Percentiles rank a stretch among this genome's conserved stretches.
phyloP scores from a whole-genome alignment of 2,888 invertebrate species.

The Drosophila meridionalis region DNA sequence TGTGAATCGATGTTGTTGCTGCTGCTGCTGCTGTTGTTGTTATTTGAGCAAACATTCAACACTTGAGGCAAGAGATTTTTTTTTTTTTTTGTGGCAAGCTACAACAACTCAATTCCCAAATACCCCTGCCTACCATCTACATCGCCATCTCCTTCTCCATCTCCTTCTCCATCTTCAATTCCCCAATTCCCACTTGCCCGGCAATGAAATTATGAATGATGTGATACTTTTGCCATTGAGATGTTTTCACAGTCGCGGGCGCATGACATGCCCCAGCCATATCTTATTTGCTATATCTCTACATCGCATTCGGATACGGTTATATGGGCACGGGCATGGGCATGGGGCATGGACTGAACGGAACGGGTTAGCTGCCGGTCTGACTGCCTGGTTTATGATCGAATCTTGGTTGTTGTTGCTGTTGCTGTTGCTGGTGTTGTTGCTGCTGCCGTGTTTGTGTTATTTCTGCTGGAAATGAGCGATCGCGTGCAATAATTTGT shows the following conservation, averaged over 20 bases:
- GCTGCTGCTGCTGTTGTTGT: conserved; percentile 60
- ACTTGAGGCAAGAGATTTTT: conserved; percentile 76
- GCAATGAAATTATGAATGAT: conserved; percentile 82
- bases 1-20: conserved; percentile 49
- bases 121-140: conserved; percentile 14
- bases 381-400: conserved; percentile 49
- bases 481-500: conserved; percentile 79
- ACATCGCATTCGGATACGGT: conserved; percentile 67
- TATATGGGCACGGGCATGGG: conserved; percentile 15
- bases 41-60: conserved; percentile 81
- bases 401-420: conserved; percentile 42
- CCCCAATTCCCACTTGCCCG: conserved; percentile 57
- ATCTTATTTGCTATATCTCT: conserved; percentile 77
- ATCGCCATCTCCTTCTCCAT: background rate
- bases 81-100: conserved; percentile 66
- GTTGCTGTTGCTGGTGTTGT: conserved; percentile 37
- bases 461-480: conserved; percentile 79
- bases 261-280: conserved; percentile 78
- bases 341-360: conserved; percentile 24
- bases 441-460: conserved; percentile 69
- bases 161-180: conserved; percentile 14
- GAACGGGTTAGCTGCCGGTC: conserved; percentile 42
- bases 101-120: conserved; percentile 77
- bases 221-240: conserved; percentile 79
- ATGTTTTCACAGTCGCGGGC: conserved; percentile 81